Conservation (phyloP, 1,140 invertebrate genomes). For the Drosophila sp. region DNA sequence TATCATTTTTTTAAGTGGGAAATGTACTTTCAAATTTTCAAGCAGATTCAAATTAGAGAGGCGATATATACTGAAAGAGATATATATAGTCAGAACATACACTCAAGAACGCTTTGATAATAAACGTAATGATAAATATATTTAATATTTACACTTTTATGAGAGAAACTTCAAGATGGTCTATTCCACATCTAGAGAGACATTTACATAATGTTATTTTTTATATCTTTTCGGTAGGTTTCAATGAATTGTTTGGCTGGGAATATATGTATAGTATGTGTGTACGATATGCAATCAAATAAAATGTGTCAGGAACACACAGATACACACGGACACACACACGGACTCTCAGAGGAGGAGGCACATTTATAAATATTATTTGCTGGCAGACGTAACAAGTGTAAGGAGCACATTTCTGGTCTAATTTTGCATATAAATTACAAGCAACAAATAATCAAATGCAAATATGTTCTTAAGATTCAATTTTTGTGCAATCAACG, state of each 20-base stretch:
- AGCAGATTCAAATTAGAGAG: too few species aligned
- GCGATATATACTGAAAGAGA: too few species aligned
- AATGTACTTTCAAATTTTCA: too few species aligned
- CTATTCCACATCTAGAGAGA: background rate
- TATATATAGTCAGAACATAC: too few species aligned
- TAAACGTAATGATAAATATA: background rate
- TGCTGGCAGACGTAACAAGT: constrained; percentile 41
- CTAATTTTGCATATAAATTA: constrained; percentile 80
- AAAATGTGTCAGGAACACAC: constrained; percentile 70
- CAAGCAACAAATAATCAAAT: constrained; percentile 80
- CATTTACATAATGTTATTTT: background rate
- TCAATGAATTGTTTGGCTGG: constrained; percentile 41
- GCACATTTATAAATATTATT: constrained; percentile 44
- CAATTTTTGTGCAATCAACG: constrained; percentile 79
- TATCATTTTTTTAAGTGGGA: too few species aligned
- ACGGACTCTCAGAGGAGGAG: background rate
- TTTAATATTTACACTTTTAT: background rate
- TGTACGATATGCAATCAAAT: constrained; percentile 67
- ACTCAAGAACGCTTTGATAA: background rate
- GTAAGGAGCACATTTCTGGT: constrained; percentile 30
- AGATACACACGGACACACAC: constrained; percentile 9
- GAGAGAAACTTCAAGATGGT: background rate
- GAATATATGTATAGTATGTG: constrained; percentile 23
- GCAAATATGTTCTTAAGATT: constrained; percentile 77
- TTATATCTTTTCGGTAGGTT: background rate